A percentile compares a stretch with the other conserved stretches of the same genome.
Conservation (phyloP, 2,888 invertebrate genomes). For the Caenorhabditis sp. region DNA sequence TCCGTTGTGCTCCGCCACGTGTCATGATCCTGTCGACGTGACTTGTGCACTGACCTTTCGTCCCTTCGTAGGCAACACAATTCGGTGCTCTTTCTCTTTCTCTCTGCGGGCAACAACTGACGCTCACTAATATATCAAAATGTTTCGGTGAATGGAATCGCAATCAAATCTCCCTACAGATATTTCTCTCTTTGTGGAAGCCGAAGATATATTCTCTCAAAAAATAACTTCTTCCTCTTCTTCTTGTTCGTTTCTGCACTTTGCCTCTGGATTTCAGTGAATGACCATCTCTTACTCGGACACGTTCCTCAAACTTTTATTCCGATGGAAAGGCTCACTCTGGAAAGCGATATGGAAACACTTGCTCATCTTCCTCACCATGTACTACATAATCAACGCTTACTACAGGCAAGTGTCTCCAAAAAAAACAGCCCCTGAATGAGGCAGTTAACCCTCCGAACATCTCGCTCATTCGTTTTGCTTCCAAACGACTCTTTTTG, state of each 20-base stretch:
- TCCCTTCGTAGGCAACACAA: slow-evolving; percentile 4
- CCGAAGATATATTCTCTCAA: slow-evolving; percentile 1
- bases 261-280: slow-evolving; percentile 27
- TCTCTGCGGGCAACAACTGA: slow-evolving; percentile 53
- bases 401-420: slow-evolving; percentile 62
- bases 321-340: slow-evolving; percentile 73
- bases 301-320: slow-evolving; percentile 69
- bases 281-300: slow-evolving; percentile 75
- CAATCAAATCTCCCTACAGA: slow-evolving; percentile 39
- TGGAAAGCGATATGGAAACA: slow-evolving; percentile 75
- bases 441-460: slow-evolving; percentile 30
- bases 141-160: slow-evolving; percentile 50
- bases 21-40: slow-evolving; percentile 29
- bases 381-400: slow-evolving; percentile 70
- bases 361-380: slow-evolving; percentile 65
- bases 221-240: slow-evolving; percentile 4
- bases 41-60: slow-evolving; percentile 47
- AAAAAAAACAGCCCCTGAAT: slow-evolving; percentile 15
- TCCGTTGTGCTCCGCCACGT: slow-evolving; percentile 27
- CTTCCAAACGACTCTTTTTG: slow-evolving; percentile 8
- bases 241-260: neutral
- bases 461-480: neutral
- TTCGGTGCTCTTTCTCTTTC: slow-evolving; percentile 24
- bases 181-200: neutral
- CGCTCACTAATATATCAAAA: slow-evolving; percentile 52